A percentile compares a stretch with the other conserved stretches of the same genome.
Conservation (phyloP, 1,140 invertebrate genomes). For the Linepithema humile region DNA sequence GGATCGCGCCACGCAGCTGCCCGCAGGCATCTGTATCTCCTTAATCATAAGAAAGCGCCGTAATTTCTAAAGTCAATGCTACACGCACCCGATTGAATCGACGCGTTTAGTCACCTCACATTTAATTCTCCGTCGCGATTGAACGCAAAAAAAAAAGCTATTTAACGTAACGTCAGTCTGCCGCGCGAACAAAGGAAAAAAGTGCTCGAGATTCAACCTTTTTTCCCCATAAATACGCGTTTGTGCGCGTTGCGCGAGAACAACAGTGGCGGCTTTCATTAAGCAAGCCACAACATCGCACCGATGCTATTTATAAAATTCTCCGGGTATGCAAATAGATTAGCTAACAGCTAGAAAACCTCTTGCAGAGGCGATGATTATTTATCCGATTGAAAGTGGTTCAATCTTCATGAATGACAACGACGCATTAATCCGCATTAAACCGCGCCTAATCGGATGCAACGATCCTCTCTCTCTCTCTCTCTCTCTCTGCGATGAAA, state of each 20-base stretch:
- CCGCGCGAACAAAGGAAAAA: not conserved
- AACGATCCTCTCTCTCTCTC: not conserved
- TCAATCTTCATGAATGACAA: slow-evolving; percentile 31
- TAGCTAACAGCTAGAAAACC: not conserved
- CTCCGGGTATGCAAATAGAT: slow-evolving; percentile 36
- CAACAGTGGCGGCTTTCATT: slow-evolving; percentile 24
- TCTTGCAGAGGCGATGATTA: not conserved
- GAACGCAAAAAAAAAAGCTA: not conserved
- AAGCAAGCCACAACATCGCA: not conserved
- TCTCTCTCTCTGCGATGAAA: not conserved
- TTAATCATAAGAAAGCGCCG: slow-evolving; percentile 2
- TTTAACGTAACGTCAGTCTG: not conserved
- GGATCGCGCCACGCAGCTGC: slow-evolving; percentile 11
- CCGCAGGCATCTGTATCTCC: not conserved
- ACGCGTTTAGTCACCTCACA: not conserved
- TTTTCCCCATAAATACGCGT: slow-evolving; percentile 10
- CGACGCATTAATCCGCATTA: slow-evolving; percentile 17
- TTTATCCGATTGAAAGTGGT: slow-evolving; percentile 3
- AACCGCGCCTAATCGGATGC: not conserved
- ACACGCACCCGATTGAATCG: not conserved
- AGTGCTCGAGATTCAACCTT: not conserved
- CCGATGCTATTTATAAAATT: slow-evolving; percentile 30
- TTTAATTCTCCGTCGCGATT: not conserved
- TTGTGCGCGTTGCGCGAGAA: not conserved
- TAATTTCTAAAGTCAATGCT: slow-evolving; percentile 8